Conservation (phyloP, 2,797 vertebrate genomes). For the Nothura maculosa region DNA sequence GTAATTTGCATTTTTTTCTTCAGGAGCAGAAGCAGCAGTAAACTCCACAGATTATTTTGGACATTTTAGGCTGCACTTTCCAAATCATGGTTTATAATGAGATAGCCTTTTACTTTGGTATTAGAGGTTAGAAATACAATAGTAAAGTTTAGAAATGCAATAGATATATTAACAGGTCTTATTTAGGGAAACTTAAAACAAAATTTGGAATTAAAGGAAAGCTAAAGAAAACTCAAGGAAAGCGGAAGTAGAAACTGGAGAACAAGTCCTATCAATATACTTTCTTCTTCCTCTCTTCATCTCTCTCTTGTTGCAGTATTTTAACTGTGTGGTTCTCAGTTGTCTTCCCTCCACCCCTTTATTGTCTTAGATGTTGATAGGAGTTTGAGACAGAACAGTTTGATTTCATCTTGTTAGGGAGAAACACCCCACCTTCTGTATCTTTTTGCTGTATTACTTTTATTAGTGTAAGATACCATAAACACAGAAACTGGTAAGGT, state of each 20-base stretch:
- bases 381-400: not conserved
- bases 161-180: not conserved
- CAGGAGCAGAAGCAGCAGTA: not conserved
- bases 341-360: not conserved
- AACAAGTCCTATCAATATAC: not conserved
- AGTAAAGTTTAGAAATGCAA: not conserved
- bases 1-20: not conserved
- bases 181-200: not conserved
- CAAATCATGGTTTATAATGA: not conserved
- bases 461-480: not conserved
- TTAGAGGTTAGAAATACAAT: not conserved
- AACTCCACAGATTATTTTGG: not conserved
- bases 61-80: not conserved
- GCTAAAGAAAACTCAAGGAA: not conserved
- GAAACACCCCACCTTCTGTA: accelerated
- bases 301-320: not conserved
- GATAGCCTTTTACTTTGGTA: not conserved
- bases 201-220: not conserved
- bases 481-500: not conserved
- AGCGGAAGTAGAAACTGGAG: not conserved
- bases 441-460: not conserved
- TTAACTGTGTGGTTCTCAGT: not conserved
- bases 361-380: not conserved
- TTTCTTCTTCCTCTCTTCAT: not conserved
- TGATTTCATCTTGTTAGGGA: not conserved